A percentile compares a stretch with the other conserved stretches of the same genome.
These are phyloP conservation scores for Pituophis catenifer DNA, from an alignment of 2,113 vertebrate genomes.

Conservation along the genomic window DNA sequence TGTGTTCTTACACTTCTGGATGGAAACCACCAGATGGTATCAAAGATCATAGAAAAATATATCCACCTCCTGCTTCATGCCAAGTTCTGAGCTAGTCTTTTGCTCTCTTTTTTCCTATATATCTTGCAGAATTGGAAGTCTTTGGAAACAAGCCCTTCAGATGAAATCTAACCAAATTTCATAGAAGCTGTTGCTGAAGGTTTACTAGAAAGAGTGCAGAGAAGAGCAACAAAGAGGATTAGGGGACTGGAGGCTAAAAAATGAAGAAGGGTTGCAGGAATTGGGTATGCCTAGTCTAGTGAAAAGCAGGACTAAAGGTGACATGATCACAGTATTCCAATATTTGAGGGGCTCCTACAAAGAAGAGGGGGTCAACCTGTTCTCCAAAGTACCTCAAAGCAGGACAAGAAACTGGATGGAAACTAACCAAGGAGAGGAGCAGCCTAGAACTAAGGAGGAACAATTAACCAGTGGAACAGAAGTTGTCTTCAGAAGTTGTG, in stretches of 20 bases:
- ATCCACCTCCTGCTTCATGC: too few species aligned
- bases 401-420: background rate
- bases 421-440: background rate
- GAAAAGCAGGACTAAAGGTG: background rate
- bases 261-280: background rate
- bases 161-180: background rate
- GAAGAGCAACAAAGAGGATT: background rate
- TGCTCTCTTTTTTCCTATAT: background rate
- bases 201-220: background rate
- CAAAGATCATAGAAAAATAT: constrained; percentile 38
- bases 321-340: background rate
- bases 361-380: background rate
- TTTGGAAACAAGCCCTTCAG: background rate
- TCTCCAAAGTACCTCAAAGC: background rate
- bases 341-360: background rate
- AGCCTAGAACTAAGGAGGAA: background rate
- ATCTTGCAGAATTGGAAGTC: background rate
- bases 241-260: background rate
- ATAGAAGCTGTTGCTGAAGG: background rate
- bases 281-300: background rate
- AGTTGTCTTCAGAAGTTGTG: background rate
- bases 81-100: background rate
- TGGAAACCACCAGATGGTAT: constrained; percentile 58
- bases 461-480: background rate
- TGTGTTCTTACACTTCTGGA: background rate